phyloP scores from a whole-genome alignment of 2,113 vertebrate species.

The Potamarius usumacintae region DNA sequence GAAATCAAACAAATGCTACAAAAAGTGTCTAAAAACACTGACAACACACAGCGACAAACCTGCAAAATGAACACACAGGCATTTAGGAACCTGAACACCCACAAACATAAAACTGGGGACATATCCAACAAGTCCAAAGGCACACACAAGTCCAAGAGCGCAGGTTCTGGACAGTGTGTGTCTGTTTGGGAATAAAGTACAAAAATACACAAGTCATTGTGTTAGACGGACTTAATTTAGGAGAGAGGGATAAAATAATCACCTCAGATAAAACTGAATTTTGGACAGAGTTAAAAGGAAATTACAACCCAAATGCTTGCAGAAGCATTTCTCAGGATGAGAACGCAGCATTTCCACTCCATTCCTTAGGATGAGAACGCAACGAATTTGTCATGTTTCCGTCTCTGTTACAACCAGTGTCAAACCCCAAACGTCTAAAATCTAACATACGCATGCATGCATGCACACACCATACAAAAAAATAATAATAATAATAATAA shows the following conservation, averaged over 20 bases:
- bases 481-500: background rate
- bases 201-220: background rate
- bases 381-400: background rate
- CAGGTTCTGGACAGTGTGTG: background rate
- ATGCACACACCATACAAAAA: background rate
- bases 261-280: background rate
- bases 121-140: background rate
- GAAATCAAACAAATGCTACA: background rate
- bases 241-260: background rate
- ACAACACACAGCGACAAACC: background rate
- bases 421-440: background rate
- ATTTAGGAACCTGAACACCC: background rate
- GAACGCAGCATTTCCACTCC: background rate
- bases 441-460: background rate
- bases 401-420: background rate
- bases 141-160: background rate
- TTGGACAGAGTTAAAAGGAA: background rate
- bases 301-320: background rate
- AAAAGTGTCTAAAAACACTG: background rate
- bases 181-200: background rate
- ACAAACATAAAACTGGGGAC: background rate
- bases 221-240: background rate
- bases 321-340: background rate
- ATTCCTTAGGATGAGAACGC: background rate
- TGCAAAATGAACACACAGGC: background rate